Percentiles rank a stretch among this genome's conserved stretches.
Evolutionary conservation across 1,140 invertebrate species (phyloP).

Genomic region (Heterodera schachtii): DNA sequence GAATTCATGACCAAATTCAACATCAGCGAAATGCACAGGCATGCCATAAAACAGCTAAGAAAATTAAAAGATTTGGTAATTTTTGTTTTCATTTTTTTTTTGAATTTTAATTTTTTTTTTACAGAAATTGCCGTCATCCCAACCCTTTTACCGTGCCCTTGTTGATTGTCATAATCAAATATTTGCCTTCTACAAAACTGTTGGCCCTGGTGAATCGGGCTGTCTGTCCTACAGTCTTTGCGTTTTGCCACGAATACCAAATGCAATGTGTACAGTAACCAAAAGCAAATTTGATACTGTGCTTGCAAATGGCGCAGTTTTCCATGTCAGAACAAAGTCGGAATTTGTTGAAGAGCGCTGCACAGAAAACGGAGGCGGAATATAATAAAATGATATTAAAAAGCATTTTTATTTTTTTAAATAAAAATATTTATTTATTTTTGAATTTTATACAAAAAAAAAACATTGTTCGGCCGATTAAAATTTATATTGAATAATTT

Average conservation of each 20-base stretch:
- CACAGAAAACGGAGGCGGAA: neutral
- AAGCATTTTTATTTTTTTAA: too few species aligned
- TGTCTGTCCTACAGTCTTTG: slow-evolving; percentile 37
- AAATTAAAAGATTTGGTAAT: neutral
- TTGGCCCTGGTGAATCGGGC: neutral
- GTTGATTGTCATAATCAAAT: slow-evolving; percentile 26
- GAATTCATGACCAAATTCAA: slow-evolving; percentile 18
- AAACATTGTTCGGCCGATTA: too few species aligned
- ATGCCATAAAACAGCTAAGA: slow-evolving; percentile 3
- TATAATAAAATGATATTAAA: neutral
- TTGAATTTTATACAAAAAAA: too few species aligned
- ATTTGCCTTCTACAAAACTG: slow-evolving; percentile 32
- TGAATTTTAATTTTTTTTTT: slow-evolving; percentile 2
- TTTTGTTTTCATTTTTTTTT: slow-evolving; percentile 9
- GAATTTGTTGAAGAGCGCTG: slow-evolving; percentile 15
- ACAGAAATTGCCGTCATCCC: slow-evolving; percentile 1
- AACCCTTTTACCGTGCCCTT: slow-evolving; percentile 29
- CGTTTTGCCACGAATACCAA: slow-evolving; percentile 10
- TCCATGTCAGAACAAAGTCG: slow-evolving; percentile 22
- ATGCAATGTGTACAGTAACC: neutral
- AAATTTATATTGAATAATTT: too few species aligned
- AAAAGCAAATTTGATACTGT: slow-evolving; percentile 17
- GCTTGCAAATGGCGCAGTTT: neutral
- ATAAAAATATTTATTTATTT: too few species aligned
- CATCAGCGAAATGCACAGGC: slow-evolving; percentile 18